phyloP scores from a whole-genome alignment of 2,113 vertebrate genomes.

The Mola mola region DNA sequence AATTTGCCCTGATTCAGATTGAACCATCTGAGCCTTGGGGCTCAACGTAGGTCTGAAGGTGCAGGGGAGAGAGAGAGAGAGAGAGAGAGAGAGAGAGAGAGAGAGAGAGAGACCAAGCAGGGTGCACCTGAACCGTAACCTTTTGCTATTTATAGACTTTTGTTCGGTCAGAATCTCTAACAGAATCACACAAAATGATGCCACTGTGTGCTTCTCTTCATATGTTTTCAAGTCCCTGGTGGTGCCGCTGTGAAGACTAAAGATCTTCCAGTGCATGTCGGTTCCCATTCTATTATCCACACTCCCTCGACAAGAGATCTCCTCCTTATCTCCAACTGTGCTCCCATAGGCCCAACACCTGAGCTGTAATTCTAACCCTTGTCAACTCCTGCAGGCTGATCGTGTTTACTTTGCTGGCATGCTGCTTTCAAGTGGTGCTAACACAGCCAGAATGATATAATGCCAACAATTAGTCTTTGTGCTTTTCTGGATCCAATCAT shows the following conservation, averaged over 20 bases:
- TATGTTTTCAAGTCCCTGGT: conserved; percentile 11
- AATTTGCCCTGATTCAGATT: conserved; percentile 47
- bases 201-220: conserved; percentile 11
- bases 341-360: conserved; percentile 33
- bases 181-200: conserved; percentile 15
- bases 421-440: conserved; percentile 40
- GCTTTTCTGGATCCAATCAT: conserved; percentile 7
- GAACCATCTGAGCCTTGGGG: conserved; percentile 44
- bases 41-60: conserved; percentile 20
- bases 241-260: conserved; percentile 8
- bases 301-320: conserved; percentile 12
- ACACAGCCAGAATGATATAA: conserved; percentile 28
- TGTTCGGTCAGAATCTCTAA: conserved; percentile 31
- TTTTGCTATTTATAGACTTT: conserved; percentile 36
- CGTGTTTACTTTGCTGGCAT: conserved; percentile 38
- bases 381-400: conserved; percentile 32
- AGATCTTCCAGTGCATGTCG: conserved; percentile 10
- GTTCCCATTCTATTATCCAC: conserved; percentile 24
- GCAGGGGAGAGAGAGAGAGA: neutral
- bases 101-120: neutral
- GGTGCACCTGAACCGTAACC: conserved; percentile 39
- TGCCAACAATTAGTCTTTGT: conserved; percentile 2
- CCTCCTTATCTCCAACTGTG: conserved; percentile 39
- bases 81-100: neutral
- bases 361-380: conserved; percentile 37